These are phyloP conservation scores for Salarias fasciatus DNA, from an alignment of 2,797 vertebrate genomes.

Conservation along the genomic window DNA sequence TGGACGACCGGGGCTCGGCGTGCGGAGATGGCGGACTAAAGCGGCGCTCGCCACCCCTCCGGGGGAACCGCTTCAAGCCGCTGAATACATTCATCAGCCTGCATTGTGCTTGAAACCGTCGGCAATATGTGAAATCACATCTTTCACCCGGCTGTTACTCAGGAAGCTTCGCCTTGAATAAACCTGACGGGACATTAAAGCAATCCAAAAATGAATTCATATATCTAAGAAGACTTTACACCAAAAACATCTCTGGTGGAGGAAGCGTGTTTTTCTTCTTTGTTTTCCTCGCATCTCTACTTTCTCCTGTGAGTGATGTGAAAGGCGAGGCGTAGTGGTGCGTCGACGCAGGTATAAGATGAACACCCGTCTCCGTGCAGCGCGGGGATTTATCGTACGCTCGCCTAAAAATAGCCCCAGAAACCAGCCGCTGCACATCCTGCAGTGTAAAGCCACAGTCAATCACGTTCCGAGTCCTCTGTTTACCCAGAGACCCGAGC, in stretches of 20 bases:
- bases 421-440: conserved; percentile 11
- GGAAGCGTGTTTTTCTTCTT: not conserved
- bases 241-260: not conserved
- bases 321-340: not conserved
- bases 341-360: not conserved
- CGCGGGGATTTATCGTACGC: not conserved
- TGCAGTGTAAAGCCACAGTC: not conserved
- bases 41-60: too few relatives aligned
- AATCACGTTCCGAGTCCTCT: not conserved
- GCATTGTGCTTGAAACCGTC: too few relatives aligned
- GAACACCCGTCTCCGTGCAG: not conserved
- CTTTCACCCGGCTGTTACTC: too few relatives aligned
- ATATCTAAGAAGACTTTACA: not conserved
- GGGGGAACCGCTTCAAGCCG: too few relatives aligned
- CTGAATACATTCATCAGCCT: too few relatives aligned
- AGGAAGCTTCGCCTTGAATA: not conserved
- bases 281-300: not conserved
- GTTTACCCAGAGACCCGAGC: not conserved
- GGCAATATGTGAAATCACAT: too few relatives aligned
- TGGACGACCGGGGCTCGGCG: conserved; percentile 2
- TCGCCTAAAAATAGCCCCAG: conserved; percentile 7
- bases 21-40: conserved; percentile 28
- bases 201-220: not conserved
- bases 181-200: not conserved
- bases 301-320: not conserved